Percentiles rank a stretch among this genome's conserved stretches.
Evolutionary conservation across 2,113 vertebrate species (phyloP).

Genomic region (Ptychochromis oligacanthus): DNA sequence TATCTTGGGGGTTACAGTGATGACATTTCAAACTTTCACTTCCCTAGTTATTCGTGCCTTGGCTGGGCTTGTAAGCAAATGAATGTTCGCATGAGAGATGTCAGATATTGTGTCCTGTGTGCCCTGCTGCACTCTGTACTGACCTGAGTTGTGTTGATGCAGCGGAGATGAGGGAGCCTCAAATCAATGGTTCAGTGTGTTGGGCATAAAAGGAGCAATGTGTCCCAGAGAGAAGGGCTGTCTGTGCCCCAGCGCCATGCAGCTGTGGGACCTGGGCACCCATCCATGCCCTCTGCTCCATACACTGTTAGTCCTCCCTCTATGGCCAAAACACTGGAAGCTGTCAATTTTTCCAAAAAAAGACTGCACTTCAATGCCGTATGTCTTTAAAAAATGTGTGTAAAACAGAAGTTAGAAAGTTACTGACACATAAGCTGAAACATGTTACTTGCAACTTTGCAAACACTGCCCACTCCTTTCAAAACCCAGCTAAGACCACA

Average conservation of each 20-base stretch:
- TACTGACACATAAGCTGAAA: background rate
- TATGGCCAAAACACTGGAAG: conserved; percentile 31
- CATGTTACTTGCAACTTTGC: background rate
- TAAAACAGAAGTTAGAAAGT: background rate
- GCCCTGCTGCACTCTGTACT: conserved; percentile 13
- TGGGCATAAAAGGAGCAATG: conserved; percentile 72
- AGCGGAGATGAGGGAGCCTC: conserved; percentile 31
- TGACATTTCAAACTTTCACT: background rate
- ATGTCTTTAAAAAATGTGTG: background rate
- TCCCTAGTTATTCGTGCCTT: background rate
- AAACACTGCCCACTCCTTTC: background rate
- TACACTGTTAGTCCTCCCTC: conserved; percentile 35
- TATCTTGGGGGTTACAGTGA: background rate
- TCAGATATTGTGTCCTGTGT: conserved; percentile 34
- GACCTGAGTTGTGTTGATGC: conserved; percentile 47
- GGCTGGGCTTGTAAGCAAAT: conserved; percentile 15
- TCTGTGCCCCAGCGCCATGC: conserved; percentile 64
- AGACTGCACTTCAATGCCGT: background rate
- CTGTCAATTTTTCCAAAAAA: conserved; percentile 27
- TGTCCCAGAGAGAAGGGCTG: conserved; percentile 70
- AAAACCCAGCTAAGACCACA: background rate
- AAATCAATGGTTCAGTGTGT: conserved; percentile 74
- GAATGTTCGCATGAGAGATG: conserved; percentile 17
- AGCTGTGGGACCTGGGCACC: conserved; percentile 70
- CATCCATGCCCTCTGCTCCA: conserved; percentile 60